Evolutionary conservation across 2,888 invertebrate genomes (phyloP), one percentile per base, ranked within the genome.

Genomic region (Disparrhopalites patrizii): DNA sequence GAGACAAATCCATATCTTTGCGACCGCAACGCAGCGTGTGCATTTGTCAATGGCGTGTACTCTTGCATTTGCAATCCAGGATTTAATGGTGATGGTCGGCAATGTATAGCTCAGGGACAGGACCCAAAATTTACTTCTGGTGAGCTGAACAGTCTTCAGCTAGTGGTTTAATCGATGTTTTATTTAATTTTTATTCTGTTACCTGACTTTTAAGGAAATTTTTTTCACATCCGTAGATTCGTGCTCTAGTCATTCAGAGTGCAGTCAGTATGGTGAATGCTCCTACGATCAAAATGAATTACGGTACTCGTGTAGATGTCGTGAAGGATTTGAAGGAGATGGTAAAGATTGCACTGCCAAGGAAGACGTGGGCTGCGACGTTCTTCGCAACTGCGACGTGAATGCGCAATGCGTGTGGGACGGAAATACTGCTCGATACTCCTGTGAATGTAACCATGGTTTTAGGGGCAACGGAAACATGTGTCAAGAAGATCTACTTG

Each of bases 21-120:
- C 77, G 87, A 88, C 69, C 78, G 81, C 0, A 87, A 89, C 76
- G 91, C 92, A 28, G 83, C 83, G 52, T 95, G 94, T 78, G 81
- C 83, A 30, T 88, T 85, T 74, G 87, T 89, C 70, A 85, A 86
- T 31, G 80, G 82, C 30, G 81, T 84, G 1, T 82, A 79, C 72
- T 78, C 84, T 40, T 94, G 93, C 79, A 84, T 87, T 66, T 96
- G 96, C 79, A 85, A 87, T 73, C 80, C 83, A 1, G 93, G 93
- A 43, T 95, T 86, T 80, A 84, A 85, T 67, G 94, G 94, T 61
- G 89, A 93, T 78, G 95, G 95, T 15, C 83, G 84, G 71, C 80
- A 79, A n/a, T 94, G 94, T 79, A 81, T 82, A 69, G 82, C 86
- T 25, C 84, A 85, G 76, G 83, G 84, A 84, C 79, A 78, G 28